phyloP scores from a whole-genome alignment of 2,888 invertebrate genomes.

The Norana najaformis region DNA sequence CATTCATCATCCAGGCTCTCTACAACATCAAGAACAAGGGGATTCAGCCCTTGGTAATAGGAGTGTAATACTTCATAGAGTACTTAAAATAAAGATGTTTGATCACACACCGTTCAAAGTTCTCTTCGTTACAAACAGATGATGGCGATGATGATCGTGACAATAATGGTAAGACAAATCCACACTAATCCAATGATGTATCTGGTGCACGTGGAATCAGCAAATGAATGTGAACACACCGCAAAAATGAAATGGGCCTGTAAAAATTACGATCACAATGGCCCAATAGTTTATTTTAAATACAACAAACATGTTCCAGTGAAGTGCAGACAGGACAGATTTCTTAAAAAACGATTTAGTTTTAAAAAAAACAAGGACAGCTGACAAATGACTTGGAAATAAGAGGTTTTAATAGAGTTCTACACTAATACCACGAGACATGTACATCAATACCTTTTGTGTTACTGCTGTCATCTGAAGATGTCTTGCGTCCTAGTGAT shows the following conservation, averaged over 20 bases:
- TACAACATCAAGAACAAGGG: slow-evolving; percentile 4
- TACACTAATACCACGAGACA: too few relatives aligned
- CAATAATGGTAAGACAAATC: not conserved
- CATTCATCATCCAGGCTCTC: slow-evolving; percentile 56
- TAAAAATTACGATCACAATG: too few relatives aligned
- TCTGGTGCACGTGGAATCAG: not conserved
- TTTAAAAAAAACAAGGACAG: too few relatives aligned
- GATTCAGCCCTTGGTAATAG: not conserved
- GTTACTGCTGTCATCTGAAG: slow-evolving; percentile 17
- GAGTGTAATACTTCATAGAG: not conserved
- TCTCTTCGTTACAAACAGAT: not conserved
- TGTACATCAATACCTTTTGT: not conserved
- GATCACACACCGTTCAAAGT: not conserved
- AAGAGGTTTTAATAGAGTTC: too few relatives aligned
- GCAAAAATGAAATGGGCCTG: too few relatives aligned
- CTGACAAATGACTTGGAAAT: too few relatives aligned
- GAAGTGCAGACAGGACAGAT: not conserved
- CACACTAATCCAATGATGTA: not conserved
- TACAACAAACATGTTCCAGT: not conserved
- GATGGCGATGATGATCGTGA: not conserved
- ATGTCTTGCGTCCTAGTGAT: not conserved
- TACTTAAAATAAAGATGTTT: not conserved
- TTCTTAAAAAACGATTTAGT: too few relatives aligned
- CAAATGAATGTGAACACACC: too few relatives aligned
- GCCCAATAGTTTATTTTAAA: too few relatives aligned